A percentile compares a stretch with the other conserved stretches of the same genome.
Conservation (phyloP, 2,888 invertebrate genomes). For the Hermodice carunculata region DNA sequence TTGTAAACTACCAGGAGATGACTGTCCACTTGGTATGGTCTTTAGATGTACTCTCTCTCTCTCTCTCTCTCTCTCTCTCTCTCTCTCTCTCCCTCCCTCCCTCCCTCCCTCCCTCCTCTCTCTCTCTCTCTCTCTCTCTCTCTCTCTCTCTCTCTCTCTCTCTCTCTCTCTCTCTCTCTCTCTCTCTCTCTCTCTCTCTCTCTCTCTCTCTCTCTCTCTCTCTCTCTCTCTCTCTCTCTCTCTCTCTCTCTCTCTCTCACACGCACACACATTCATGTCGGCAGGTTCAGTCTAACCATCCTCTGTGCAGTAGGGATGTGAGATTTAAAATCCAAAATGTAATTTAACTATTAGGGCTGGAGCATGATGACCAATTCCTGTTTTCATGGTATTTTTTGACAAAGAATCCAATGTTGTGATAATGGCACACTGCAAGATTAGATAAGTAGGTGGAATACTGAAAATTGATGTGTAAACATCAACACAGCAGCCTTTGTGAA, state of each 20-base stretch:
- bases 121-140: not conserved
- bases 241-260: not conserved
- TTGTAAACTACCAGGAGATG: conserved; percentile 97
- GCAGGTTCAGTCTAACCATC: too few species aligned
- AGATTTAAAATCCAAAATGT: too few species aligned
- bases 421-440: too few species aligned
- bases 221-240: not conserved
- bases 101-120: not conserved
- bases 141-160: not conserved
- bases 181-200: not conserved
- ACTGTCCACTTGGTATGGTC: conserved; percentile 85
- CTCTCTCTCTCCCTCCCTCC: not conserved
- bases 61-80: not conserved
- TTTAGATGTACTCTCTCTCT: too few species aligned
- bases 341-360: too few species aligned
- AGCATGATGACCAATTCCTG: too few species aligned
- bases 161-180: not conserved
- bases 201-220: not conserved
- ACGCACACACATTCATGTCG: not conserved
- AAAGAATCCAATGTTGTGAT: too few species aligned
- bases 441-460: too few species aligned
- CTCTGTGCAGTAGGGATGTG: too few species aligned
- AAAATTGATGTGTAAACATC: too few species aligned
- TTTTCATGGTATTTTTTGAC: too few species aligned
- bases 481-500: too few species aligned